Evolutionary conservation across 2,797 vertebrate genomes (phyloP), one percentile per base, ranked within the genome.

Genomic region (Macropodus opercularis): DNA sequence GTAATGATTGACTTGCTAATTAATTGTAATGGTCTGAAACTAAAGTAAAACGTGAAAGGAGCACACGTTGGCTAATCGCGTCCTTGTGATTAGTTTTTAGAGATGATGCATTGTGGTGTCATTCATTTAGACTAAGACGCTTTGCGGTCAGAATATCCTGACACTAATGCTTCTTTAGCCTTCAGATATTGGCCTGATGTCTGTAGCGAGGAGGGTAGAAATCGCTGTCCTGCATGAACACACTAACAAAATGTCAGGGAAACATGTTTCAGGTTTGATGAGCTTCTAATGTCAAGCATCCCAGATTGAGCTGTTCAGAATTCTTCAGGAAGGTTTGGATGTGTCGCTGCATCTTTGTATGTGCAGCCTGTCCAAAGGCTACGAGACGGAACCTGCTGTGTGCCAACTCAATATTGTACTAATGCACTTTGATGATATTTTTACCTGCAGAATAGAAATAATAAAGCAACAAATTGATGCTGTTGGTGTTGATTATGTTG

Each of bases 351-450:
- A 27, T 32, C n/a, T n/a, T 29, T 55, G 35, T n/a, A 38, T 47
- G 64, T 66, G 55, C 29, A 50, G 35, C 34, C 23, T 40, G 57
- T 54, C 9, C 8, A 32, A 21, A 35, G 35, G 39, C 2, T 4
- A 46, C 10, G n/a, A 9, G 26, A 6, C 7, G 57, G 70, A 54
- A 21, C 43, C 72, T 76, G 44, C 57, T 23, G 34, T 74, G 84
- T 91, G 88, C 88, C 85, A 90, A 88, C 74, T 67, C 35, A 63
- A 79, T 67, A 73, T 67, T 84, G 81, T 87, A 83, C 59, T 75
- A 82, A 87, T 84, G 87, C 90, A 89, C 80, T 87, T 75, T 82
- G 50, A 62, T 72, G 8, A 69, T 48, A 65, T 79, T 82, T 89
- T 85, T 86, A 79, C 83, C 86, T 86, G 72, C 77, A 78, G 58